These are phyloP conservation scores for Dimorphilus gyrociliatus DNA, from an alignment of 2,888 invertebrate species.

Conservation along the genomic window DNA sequence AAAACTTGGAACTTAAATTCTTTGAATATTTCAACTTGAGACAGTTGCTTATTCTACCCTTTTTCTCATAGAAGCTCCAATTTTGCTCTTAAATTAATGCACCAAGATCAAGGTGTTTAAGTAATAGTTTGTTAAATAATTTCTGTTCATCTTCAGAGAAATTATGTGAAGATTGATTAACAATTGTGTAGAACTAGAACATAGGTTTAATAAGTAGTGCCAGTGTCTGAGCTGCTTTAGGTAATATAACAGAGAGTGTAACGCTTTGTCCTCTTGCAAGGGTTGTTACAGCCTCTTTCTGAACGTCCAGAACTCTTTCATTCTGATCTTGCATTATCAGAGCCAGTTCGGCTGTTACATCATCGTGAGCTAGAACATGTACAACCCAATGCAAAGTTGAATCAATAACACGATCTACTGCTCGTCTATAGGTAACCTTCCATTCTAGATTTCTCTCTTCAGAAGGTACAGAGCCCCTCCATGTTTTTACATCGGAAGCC, in stretches of 20 bases:
- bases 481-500: conserved; percentile 34
- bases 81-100: too few relatives aligned
- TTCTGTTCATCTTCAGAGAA: too few relatives aligned
- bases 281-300: conserved; percentile 17
- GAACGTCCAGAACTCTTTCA: conserved; percentile 31
- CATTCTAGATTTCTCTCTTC: conserved; percentile 29
- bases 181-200: too few relatives aligned
- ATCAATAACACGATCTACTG: conserved; percentile 27
- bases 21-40: too few relatives aligned
- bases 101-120: too few relatives aligned
- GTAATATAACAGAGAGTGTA: conserved; percentile 18
- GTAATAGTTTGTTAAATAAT: too few relatives aligned
- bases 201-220: conserved; percentile 29
- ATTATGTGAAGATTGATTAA: too few relatives aligned
- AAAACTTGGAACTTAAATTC: too few relatives aligned
- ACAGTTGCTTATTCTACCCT: too few relatives aligned
- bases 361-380: conserved; percentile 20
- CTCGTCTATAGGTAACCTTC: conserved; percentile 35
- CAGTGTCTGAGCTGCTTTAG: conserved; percentile 23
- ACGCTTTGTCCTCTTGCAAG: conserved; percentile 25
- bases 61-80: too few relatives aligned
- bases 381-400: background rate
- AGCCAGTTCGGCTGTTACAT: conserved; percentile 29
- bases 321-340: conserved; percentile 28
- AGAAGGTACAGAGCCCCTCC: conserved; percentile 30